These are phyloP conservation scores for Holotrichia oblita DNA, from an alignment of 1,140 invertebrate genomes.

Conservation along the genomic window DNA sequence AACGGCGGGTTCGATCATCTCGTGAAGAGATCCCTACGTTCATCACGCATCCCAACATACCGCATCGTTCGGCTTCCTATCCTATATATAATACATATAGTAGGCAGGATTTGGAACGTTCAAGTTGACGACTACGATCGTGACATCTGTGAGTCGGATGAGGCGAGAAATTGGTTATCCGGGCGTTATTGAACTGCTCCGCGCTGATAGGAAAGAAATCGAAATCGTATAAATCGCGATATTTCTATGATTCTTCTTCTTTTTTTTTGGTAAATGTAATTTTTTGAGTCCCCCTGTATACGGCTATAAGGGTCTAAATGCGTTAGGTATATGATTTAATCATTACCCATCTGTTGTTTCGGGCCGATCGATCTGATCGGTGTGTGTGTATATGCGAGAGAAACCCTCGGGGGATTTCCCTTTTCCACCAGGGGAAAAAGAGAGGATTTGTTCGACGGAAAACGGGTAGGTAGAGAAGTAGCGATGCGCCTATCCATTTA, in stretches of 20 bases:
- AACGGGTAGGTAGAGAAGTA: no score
- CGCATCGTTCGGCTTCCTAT: no score
- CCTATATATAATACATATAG: no score
- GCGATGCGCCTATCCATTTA: no score
- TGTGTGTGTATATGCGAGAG: not conserved
- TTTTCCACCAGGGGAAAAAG: not conserved
- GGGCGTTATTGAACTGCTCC: no score
- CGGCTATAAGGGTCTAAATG: no score
- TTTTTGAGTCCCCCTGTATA: no score
- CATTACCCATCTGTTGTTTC: not conserved
- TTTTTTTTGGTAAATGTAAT: not conserved
- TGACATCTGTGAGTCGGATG: constrained; percentile 19
- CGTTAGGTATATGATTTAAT: not conserved
- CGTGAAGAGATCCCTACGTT: not conserved
- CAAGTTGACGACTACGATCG: not conserved
- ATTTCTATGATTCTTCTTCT: not conserved
- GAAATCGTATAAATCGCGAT: no score
- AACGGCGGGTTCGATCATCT: not conserved
- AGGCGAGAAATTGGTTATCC: constrained; percentile 25
- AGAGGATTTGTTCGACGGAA: not conserved
- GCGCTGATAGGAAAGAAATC: no score
- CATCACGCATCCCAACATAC: no score
- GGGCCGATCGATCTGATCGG: not conserved
- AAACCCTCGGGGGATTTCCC: not conserved
- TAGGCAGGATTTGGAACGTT: no score